Percentiles rank a stretch among this genome's conserved stretches.
Conservation (phyloP, 2,797 vertebrate genomes). For the Acridotheres tristis region DNA sequence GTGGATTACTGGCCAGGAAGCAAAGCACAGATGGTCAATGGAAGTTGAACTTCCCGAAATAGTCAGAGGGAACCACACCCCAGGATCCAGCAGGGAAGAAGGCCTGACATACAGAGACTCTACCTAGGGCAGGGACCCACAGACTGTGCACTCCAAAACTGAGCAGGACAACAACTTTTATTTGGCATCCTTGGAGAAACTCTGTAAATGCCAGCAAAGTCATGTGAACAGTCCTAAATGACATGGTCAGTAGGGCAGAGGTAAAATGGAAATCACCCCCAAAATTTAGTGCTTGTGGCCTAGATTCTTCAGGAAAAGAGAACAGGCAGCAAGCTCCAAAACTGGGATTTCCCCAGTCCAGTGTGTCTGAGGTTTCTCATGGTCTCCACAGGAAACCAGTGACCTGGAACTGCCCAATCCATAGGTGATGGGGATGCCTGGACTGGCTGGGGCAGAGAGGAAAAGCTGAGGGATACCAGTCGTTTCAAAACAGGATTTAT, state of each 20-base stretch:
- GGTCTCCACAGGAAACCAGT: not conserved
- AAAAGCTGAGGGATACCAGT: not conserved
- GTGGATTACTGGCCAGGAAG: not conserved
- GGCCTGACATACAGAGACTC: rapidly evolving
- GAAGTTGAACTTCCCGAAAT: not conserved
- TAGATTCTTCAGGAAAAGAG: not conserved
- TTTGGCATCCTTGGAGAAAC: not conserved
- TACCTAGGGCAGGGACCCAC: not conserved
- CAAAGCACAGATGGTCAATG: not conserved
- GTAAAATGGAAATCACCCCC: not conserved
- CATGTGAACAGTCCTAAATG: rapidly evolving
- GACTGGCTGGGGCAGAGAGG: not conserved
- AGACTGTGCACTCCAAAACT: not conserved
- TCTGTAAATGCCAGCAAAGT: not conserved
- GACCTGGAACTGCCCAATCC: not conserved
- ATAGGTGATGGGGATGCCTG: not conserved
- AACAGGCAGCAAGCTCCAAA: not conserved
- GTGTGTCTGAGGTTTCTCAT: not conserved
- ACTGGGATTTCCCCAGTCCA: not conserved
- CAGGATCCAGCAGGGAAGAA: not conserved
- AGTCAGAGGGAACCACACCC: not conserved
- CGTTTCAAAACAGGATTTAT: not conserved
- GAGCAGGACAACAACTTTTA: not conserved
- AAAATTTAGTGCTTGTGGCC: not conserved
- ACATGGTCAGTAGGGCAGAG: not conserved